Percentiles rank a stretch among this genome's conserved stretches.
These are phyloP conservation scores for Gymnoscopelus braueri DNA, from an alignment of 2,797 vertebrate species.

Conservation along the genomic window DNA sequence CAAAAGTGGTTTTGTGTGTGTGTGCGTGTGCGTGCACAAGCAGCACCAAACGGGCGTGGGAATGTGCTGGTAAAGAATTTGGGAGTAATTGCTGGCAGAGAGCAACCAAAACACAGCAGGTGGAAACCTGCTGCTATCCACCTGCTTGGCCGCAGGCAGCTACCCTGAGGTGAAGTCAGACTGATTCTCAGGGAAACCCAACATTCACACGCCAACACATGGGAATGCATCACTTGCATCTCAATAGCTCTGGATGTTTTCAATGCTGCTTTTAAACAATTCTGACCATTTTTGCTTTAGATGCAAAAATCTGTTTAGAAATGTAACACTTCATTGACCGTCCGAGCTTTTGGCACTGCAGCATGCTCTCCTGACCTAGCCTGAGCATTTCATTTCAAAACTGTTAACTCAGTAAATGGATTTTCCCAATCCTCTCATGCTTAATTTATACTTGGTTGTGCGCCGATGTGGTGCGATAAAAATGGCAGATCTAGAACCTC, in stretches of 20 bases:
- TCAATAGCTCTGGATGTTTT: background rate
- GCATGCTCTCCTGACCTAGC: conserved; percentile 4
- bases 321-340: background rate
- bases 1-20: conserved; percentile 20
- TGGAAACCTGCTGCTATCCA: conserved; percentile 52
- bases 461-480: too few species aligned
- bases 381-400: too few species aligned
- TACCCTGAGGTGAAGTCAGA: conserved; percentile 55
- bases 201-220: conserved; percentile 3
- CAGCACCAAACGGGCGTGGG: conserved; percentile 28
- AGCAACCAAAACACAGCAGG: conserved; percentile 39
- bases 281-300: conserved; percentile 10
- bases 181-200: conserved; percentile 41
- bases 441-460: too few species aligned
- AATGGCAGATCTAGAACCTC: too few species aligned
- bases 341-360: background rate
- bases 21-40: background rate
- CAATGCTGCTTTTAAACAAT: background rate
- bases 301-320: conserved; percentile 1
- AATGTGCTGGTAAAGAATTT: conserved; percentile 34
- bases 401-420: too few species aligned
- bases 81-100: conserved; percentile 30
- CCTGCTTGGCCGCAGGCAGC: conserved; percentile 36
- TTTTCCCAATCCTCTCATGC: too few species aligned
- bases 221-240: conserved; percentile 8